A percentile compares a stretch with the other conserved stretches of the same genome.
Conservation (phyloP, 2,888 invertebrate species). For the Azorinus chamasolen region DNA sequence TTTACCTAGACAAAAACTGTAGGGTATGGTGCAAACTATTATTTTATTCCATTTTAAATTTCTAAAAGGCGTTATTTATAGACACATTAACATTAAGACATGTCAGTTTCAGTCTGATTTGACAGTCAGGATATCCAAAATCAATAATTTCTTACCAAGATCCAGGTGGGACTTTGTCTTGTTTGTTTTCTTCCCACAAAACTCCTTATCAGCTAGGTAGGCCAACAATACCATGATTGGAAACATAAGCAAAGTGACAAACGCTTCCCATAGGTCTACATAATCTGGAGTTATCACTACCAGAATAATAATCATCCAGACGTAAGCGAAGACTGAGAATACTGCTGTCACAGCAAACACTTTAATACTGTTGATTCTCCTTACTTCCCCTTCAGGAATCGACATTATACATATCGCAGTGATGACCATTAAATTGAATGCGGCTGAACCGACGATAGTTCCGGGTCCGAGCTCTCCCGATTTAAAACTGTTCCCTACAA, state of each 20-base stretch:
- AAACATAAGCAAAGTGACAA: slow-evolving; percentile 88
- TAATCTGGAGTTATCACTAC: slow-evolving; percentile 86
- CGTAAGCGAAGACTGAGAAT: slow-evolving; percentile 88
- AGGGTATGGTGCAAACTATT: too few relatives aligned
- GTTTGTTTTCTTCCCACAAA: slow-evolving; percentile 62
- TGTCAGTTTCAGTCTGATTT: too few relatives aligned
- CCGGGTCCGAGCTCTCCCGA: slow-evolving; percentile 88
- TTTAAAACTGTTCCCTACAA: slow-evolving; percentile 85
- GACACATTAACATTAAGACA: too few relatives aligned
- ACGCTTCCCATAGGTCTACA: slow-evolving; percentile 89
- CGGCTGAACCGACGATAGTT: slow-evolving; percentile 89
- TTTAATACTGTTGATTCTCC: slow-evolving; percentile 87
- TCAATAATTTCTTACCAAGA: slow-evolving; percentile 68
- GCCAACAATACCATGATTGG: slow-evolving; percentile 88
- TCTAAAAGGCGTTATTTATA: too few relatives aligned
- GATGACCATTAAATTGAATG: slow-evolving; percentile 88
- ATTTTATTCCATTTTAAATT: too few relatives aligned
- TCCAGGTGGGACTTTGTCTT: slow-evolving; percentile 64
- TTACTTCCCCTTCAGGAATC: slow-evolving; percentile 86
- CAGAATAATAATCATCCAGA: slow-evolving; percentile 89
- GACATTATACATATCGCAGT: slow-evolving; percentile 88
- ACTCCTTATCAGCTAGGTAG: slow-evolving; percentile 88
- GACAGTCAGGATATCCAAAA: too few relatives aligned
- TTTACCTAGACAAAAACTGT: too few relatives aligned
- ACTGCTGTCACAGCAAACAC: slow-evolving; percentile 86